phyloP scores from a whole-genome alignment of 2,797 vertebrate genomes.

The Pantherophis vulpinus region DNA sequence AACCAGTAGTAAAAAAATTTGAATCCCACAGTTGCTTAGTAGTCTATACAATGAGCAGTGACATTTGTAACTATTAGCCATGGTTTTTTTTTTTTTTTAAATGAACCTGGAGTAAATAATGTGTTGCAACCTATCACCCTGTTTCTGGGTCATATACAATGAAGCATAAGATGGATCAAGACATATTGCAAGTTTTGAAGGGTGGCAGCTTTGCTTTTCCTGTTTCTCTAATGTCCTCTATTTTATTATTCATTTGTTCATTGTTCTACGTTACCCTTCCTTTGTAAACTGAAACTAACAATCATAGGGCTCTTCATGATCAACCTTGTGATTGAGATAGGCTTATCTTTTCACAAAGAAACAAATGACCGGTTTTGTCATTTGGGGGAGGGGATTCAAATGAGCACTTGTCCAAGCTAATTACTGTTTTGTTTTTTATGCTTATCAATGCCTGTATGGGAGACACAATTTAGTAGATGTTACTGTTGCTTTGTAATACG shows the following conservation, averaged over 20 bases:
- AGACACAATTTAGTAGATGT: background rate
- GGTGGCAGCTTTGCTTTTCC: background rate
- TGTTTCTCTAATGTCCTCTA: background rate
- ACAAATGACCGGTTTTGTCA: background rate
- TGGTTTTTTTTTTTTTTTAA: background rate
- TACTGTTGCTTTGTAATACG: background rate
- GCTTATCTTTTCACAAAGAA: background rate
- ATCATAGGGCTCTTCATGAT: background rate
- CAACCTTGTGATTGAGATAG: background rate
- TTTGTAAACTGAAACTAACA: background rate
- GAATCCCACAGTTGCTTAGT: background rate
- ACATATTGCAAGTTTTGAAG: background rate
- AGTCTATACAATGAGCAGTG: background rate
- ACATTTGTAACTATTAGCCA: background rate
- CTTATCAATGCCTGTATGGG: background rate
- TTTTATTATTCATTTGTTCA: background rate
- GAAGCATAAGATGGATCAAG: background rate
- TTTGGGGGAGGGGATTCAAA: background rate
- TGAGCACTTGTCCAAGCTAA: background rate
- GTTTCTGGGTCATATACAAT: background rate
- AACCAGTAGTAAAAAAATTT: too few species aligned
- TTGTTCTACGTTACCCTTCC: background rate
- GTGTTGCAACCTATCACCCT: background rate
- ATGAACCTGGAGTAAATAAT: background rate
- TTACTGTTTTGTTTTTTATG: background rate